These are phyloP conservation scores for Hemibagrus guttatus DNA, from an alignment of 2,797 vertebrate genomes.

Conservation along the genomic window DNA sequence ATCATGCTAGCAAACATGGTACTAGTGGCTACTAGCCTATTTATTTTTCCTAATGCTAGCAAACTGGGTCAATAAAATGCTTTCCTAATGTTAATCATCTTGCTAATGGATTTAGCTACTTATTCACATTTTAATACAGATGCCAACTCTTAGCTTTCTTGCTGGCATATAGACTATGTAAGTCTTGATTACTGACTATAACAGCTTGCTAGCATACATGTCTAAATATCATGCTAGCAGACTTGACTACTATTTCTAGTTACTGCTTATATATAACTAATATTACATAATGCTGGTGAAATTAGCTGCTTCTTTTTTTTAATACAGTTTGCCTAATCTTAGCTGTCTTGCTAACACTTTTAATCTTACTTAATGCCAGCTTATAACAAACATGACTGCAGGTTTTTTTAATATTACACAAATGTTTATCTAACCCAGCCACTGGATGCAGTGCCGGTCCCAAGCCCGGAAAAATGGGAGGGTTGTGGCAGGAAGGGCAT, in stretches of 20 bases:
- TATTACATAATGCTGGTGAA: neutral
- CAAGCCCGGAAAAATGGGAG: too few relatives aligned
- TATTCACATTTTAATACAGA: neutral
- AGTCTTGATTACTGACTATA: neutral
- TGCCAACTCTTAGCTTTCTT: neutral
- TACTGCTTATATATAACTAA: neutral
- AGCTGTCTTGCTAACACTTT: neutral
- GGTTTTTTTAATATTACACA: neutral
- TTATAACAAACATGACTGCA: neutral
- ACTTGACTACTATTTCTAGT: neutral
- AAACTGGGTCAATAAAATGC: neutral
- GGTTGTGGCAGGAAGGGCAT: too few relatives aligned
- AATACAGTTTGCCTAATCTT: neutral
- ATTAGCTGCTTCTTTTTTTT: neutral
- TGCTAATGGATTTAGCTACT: neutral
- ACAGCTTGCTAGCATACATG: neutral
- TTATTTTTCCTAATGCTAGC: neutral
- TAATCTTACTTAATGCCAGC: neutral
- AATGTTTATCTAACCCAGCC: too few relatives aligned
- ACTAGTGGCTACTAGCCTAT: neutral
- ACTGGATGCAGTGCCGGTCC: too few relatives aligned
- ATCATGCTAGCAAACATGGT: neutral
- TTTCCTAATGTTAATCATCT: neutral
- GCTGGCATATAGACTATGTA: neutral
- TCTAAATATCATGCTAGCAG: neutral